phyloP scores from a whole-genome alignment of 2,888 invertebrate species.

The Stenodera caucasica region DNA sequence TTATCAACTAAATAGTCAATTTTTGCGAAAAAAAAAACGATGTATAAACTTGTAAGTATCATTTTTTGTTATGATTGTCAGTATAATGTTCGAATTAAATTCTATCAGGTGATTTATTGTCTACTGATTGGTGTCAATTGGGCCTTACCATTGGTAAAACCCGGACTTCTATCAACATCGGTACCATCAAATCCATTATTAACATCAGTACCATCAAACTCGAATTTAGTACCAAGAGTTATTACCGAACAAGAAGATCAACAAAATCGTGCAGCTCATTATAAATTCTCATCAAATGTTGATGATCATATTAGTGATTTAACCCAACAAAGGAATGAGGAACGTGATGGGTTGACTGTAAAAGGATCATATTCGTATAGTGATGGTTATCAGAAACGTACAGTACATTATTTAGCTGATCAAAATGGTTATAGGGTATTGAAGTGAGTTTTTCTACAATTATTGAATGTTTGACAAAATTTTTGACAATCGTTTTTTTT shows the following conservation, averaged over 20 bases:
- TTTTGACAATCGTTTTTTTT: neutral
- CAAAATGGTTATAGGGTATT: conserved; percentile 64
- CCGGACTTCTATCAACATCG: neutral
- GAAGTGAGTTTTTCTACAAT: conserved; percentile 53
- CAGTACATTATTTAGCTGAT: conserved; percentile 63
- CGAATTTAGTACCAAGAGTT: neutral
- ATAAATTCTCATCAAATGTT: conserved; percentile 55
- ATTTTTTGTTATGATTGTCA: neutral
- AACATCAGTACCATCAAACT: neutral
- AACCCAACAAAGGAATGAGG: conserved; percentile 53
- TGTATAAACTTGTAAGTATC: neutral
- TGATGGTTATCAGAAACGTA: conserved; percentile 62
- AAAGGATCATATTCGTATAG: conserved; percentile 63
- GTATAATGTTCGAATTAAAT: too few species aligned
- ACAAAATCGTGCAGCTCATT: conserved; percentile 41
- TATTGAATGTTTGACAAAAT: neutral
- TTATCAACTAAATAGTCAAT: neutral
- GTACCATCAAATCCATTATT: neutral
- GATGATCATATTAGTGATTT: conserved; percentile 58
- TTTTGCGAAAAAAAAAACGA: neutral
- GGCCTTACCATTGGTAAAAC: neutral
- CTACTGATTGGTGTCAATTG: neutral
- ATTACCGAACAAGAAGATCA: conserved; percentile 15
- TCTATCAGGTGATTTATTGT: neutral
- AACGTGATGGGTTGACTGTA: conserved; percentile 55